Percentiles rank a stretch among this genome's conserved stretches.
phyloP scores from a whole-genome alignment of 2,797 vertebrate genomes.

The Sternotherus odoratus region DNA sequence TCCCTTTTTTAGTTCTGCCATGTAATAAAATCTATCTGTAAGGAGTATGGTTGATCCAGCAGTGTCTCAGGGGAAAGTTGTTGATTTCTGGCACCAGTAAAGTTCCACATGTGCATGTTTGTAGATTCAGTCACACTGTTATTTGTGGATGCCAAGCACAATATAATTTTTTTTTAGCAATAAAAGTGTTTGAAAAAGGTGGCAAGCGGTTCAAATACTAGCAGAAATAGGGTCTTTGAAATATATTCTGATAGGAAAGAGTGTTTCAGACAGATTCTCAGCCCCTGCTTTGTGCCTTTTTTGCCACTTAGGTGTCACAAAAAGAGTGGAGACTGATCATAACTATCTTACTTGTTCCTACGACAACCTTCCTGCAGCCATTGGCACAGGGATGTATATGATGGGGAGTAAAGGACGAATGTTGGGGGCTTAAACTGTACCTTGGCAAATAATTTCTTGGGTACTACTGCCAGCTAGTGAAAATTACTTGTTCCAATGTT shows the following conservation, averaged over 20 bases:
- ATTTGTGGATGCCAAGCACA: not conserved
- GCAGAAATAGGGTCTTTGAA: not conserved
- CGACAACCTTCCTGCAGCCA: not conserved
- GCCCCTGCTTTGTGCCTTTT: not conserved
- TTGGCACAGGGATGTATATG: not conserved
- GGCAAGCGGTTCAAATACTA: not conserved
- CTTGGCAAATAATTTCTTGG: not conserved
- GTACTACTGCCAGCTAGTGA: not conserved
- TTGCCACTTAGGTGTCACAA: constrained; percentile 1
- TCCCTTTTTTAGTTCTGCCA: not conserved
- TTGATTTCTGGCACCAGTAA: not conserved
- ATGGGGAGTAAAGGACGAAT: not conserved
- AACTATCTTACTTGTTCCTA: not conserved
- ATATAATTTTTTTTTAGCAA: not conserved
- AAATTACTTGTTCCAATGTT: not conserved
- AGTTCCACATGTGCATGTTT: not conserved
- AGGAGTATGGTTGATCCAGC: not conserved
- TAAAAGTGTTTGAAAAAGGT: not conserved
- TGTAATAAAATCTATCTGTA: not conserved
- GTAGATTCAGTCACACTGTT: not conserved
- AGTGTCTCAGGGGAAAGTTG: not conserved
- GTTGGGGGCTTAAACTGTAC: not conserved
- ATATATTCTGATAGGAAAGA: not conserved
- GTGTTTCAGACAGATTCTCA: not conserved
- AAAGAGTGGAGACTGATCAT: not conserved